These are phyloP conservation scores for Dryobates pubescens DNA, from an alignment of 2,797 vertebrate genomes.

Conservation along the genomic window DNA sequence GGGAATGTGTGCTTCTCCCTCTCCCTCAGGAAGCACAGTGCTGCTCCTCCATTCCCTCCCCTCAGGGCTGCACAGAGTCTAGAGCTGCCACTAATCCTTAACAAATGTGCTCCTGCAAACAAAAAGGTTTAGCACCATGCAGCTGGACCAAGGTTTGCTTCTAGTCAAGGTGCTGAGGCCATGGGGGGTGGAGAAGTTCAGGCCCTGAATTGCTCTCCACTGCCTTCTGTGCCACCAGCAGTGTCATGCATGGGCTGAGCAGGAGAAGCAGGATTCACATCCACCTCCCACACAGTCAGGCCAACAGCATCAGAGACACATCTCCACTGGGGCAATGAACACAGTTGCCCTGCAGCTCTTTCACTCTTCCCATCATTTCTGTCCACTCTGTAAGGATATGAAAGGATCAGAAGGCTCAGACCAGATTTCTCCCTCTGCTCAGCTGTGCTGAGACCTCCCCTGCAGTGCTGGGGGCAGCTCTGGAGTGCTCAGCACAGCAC, in stretches of 20 bases:
- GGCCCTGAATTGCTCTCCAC: background rate
- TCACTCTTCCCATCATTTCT: background rate
- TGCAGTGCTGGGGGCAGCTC: background rate
- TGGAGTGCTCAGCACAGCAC: background rate
- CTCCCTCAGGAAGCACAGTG: background rate
- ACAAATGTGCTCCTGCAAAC: background rate
- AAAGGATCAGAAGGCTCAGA: background rate
- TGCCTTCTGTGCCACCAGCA: background rate
- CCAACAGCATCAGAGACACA: too few relatives aligned
- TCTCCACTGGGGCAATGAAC: background rate
- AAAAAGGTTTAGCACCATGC: background rate
- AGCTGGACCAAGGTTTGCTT: background rate
- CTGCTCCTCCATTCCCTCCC: background rate
- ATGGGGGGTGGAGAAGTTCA: background rate
- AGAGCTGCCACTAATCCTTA: background rate
- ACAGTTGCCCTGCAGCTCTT: background rate
- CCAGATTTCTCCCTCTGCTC: background rate
- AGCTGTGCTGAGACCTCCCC: background rate
- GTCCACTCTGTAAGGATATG: background rate
- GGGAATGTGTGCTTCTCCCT: background rate
- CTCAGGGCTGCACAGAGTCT: background rate
- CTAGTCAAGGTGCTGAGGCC: background rate
- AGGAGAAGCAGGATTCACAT: fast-evolving
- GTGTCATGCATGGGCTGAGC: background rate
- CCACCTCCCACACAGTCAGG: background rate